Conservation (phyloP, 2,888 invertebrate genomes). For the Sinodicranocentrus sp. region DNA sequence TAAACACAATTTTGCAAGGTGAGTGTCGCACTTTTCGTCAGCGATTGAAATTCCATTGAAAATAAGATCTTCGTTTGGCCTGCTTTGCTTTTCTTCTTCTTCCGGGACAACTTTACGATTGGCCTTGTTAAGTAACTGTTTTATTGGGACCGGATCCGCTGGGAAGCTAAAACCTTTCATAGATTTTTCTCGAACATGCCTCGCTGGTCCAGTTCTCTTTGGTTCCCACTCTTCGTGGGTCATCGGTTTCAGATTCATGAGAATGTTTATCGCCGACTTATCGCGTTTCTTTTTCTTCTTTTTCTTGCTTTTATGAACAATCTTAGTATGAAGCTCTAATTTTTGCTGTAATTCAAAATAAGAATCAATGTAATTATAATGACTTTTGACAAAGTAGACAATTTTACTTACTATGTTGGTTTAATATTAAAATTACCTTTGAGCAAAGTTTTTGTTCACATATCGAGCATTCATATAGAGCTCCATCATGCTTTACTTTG, state of each 20-base stretch:
- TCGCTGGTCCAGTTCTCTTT: constrained; percentile 33
- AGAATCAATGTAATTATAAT: too few species aligned
- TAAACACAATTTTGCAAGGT: too few species aligned
- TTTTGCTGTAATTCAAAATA: constrained; percentile 64
- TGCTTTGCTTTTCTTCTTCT: neutral
- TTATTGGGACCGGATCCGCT: neutral
- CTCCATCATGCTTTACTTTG: constrained; percentile 66
- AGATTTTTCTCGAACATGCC: constrained; percentile 5
- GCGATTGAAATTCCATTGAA: too few species aligned
- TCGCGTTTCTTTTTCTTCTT: constrained; percentile 37
- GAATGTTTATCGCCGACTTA: constrained; percentile 1
- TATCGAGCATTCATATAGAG: constrained; percentile 53
- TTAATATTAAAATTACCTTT: constrained; percentile 67
- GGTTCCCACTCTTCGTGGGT: constrained; percentile 27
- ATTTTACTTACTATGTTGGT: too few species aligned
- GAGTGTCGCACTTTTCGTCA: too few species aligned
- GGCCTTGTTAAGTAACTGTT: neutral
- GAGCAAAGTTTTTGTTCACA: constrained; percentile 63
- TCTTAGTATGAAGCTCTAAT: constrained; percentile 51
- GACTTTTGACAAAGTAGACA: too few species aligned
- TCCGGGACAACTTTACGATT: neutral
- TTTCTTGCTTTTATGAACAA: constrained; percentile 37
- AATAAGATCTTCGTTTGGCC: too few species aligned
- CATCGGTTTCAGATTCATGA: neutral
- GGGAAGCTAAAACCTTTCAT: constrained; percentile 24